A percentile compares a stretch with the other conserved stretches of the same genome.
phyloP scores from a whole-genome alignment of 2,888 invertebrate species.

The Eilema griseolum region DNA sequence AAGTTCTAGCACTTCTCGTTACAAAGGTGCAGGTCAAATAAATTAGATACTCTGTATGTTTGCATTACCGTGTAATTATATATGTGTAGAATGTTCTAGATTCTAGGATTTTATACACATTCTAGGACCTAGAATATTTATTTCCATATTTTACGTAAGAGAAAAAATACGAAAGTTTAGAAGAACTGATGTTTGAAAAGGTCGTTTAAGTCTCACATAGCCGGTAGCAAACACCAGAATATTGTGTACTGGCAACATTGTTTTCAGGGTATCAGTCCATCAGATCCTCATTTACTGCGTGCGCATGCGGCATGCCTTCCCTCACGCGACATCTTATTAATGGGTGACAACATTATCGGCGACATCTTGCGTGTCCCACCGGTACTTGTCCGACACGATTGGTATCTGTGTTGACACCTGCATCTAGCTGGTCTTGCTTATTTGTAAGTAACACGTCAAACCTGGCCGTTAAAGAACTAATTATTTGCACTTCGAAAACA shows the following conservation, averaged over 20 bases:
- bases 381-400: constrained; percentile 54
- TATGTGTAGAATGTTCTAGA: too few relatives aligned
- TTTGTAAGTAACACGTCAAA: constrained; percentile 39
- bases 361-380: constrained; percentile 56
- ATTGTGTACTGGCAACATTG: neutral
- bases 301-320: constrained; percentile 32
- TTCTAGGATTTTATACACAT: too few relatives aligned
- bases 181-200: constrained; percentile 3
- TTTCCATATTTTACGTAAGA: neutral
- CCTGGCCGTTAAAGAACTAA: constrained; percentile 30
- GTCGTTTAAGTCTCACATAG: constrained; percentile 12
- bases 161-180: neutral
- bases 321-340: constrained; percentile 54
- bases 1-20: too few relatives aligned
- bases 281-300: constrained; percentile 39
- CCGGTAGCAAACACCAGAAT: constrained; percentile 10
- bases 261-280: constrained; percentile 25
- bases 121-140: too few relatives aligned
- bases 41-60: too few relatives aligned
- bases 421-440: constrained; percentile 39
- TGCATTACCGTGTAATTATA: too few relatives aligned
- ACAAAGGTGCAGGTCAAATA: too few relatives aligned
- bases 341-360: constrained; percentile 58
- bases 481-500: constrained; percentile 10
- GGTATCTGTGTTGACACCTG: constrained; percentile 58